Base-by-base conservation (phyloP, 2,113 vertebrate species). In the Callipepla squamata region DNA sequence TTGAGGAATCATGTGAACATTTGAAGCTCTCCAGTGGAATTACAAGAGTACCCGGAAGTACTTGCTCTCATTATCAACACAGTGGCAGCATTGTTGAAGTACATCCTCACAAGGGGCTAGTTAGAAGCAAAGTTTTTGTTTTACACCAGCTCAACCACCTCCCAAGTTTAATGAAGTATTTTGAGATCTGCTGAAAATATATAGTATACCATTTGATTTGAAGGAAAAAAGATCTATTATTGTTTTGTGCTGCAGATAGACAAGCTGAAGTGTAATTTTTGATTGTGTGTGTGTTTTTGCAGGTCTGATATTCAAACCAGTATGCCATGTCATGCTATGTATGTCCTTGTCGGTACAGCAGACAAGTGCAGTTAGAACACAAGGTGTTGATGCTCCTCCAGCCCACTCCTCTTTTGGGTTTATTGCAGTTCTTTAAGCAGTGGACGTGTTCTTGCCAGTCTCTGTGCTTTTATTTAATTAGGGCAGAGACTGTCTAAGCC, bases 401-500 rank as follows among this genome's bases (percentile, higher is more conserved):
- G 6, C 26, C 74, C 59, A 10, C 62, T 67, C 47, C 45, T 51
- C 69, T 61, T 90, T 80, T 32, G 57, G 55, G 51, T 93, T 92
- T 87, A 78, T 76, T 87, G 62, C 38, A 74, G 55, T 96, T 90
- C 90, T 83, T 96, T 78, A 90, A 94, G 70, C 81, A 93, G 87
- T 66, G 55, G 89, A 85, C 85, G 82, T 5, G 3, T 80, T 87
- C 47, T 78, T 94, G 72, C 51, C 88, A 80, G 72, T 68, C 59
- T 75, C 69, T 51, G 48, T 70, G 53, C 53, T 89, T 84, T 66
- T 78, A 40, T 91, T 94, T 85, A 66, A 85, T 92, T 80, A 90
- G 63, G 44, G 55, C 63, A 85, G n/a, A 80, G 74, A 15, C 69
- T 79, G 16, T n/a, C 14, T 53, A 80, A 50, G 76, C 74, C 28